Conservation (phyloP, 37 sponge, comb jelly and placozoan species). For the Tethya wilhelma region DNA sequence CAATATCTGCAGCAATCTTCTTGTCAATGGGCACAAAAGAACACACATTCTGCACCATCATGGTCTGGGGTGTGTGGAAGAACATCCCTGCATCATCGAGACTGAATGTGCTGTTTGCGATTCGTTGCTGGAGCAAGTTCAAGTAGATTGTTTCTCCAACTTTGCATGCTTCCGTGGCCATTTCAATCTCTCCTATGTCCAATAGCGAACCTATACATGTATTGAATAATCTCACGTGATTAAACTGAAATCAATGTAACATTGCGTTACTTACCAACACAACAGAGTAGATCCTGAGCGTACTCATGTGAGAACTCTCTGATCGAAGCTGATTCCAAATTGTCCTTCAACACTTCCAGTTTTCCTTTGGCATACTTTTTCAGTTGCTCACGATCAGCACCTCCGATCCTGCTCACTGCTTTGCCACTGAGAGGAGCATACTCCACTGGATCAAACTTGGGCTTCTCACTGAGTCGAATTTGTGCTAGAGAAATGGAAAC, state of each 20-base stretch:
- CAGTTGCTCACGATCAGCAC: not conserved
- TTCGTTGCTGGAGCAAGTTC: constrained; percentile 1
- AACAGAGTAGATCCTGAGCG: constrained; percentile 15
- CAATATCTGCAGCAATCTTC: constrained; percentile 3
- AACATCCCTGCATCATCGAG: constrained; percentile 23
- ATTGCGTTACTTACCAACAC: constrained; percentile 13
- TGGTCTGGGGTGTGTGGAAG: constrained; percentile 11
- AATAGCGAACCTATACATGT: not conserved
- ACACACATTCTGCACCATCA: constrained; percentile 2
- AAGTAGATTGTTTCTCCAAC: constrained; percentile 7
- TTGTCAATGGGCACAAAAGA: constrained; percentile 1
- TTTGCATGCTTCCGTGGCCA: constrained; percentile 14
- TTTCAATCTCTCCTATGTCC: constrained; percentile 7
- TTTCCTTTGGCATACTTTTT: not conserved
- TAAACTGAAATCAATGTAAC: not conserved
- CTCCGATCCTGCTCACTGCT: constrained; percentile 24
- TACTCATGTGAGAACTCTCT: constrained; percentile 15
- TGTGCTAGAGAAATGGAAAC: constrained; percentile 26
- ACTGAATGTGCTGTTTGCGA: not conserved
- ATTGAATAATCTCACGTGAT: no score
- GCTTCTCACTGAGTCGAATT: constrained; percentile 18
- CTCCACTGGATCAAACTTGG: constrained; percentile 17
- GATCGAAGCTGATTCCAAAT: not conserved
- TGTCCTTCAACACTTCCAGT: not conserved
- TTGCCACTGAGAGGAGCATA: constrained; percentile 33